Percentiles rank a stretch among this genome's conserved stretches.
These are phyloP conservation scores for Drosophila guanche DNA, from an alignment of 1,140 invertebrate species.

Conservation along the genomic window DNA sequence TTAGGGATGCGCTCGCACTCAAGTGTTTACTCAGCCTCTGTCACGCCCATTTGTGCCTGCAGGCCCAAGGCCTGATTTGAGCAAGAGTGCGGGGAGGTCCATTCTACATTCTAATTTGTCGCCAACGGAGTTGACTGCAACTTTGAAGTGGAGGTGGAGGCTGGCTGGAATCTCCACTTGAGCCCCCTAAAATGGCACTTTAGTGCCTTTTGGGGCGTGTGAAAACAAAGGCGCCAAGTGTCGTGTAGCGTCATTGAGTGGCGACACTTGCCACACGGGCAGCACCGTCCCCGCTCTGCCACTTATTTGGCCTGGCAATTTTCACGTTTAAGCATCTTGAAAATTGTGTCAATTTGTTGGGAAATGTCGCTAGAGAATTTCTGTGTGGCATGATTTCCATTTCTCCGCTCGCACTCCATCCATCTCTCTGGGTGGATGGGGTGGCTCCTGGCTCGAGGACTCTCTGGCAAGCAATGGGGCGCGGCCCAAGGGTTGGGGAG, in stretches of 20 bases:
- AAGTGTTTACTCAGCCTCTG: constrained; percentile 59
- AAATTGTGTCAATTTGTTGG: constrained; percentile 83
- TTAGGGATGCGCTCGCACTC: constrained; percentile 69
- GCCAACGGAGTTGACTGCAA: constrained; percentile 61
- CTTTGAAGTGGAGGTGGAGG: constrained; percentile 55
- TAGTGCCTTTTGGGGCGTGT: constrained; percentile 82
- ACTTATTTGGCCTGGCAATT: constrained; percentile 48
- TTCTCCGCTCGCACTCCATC: constrained; percentile 13
- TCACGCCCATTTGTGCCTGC: constrained; percentile 53
- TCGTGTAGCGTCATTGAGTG: constrained; percentile 71
- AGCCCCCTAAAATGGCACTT: constrained; percentile 83
- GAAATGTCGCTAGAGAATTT: constrained; percentile 76
- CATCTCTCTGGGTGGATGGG: too few relatives aligned
- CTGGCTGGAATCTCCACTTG: constrained; percentile 60
- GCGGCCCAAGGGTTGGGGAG: too few relatives aligned
- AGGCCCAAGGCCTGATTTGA: constrained; percentile 8
- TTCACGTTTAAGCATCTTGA: constrained; percentile 73
- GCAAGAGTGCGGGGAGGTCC: neutral
- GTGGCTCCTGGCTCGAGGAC: too few relatives aligned
- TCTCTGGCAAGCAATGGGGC: too few relatives aligned
- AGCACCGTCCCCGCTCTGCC: neutral
- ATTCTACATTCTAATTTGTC: constrained; percentile 76
- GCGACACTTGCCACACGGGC: constrained; percentile 46
- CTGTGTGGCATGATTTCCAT: constrained; percentile 67
- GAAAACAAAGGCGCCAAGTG: constrained; percentile 79